Evolutionary conservation across 2,113 vertebrate genomes (phyloP), one percentile per base, ranked within the genome.

Genomic region (Ptilorrhoa leucosticta): DNA sequence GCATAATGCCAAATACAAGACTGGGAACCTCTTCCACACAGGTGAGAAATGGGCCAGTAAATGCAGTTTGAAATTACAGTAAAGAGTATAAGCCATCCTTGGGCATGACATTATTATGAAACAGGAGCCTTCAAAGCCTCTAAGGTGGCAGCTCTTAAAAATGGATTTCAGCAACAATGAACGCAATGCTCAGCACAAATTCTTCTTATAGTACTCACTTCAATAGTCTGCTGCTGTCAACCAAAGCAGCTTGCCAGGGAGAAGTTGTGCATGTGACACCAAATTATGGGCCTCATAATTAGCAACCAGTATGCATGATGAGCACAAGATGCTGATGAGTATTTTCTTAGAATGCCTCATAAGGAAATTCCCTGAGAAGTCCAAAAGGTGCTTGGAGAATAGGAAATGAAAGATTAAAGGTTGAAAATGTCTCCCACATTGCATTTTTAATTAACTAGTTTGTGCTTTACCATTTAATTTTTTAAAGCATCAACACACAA

Each of bases 391-490:
- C 48, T 94, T 72, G 7, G 57, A 94, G 89, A 94, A 84, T 12
- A 87, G 24, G 26, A 93, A 90, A 87, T 58, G 14, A 92, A 92
- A 94, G 58, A 94, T 91, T 91, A 95, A 84, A 91, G 53, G 53
- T 18, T 77, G 64, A 87, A 75, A n/a, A 6, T 16, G 45, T 54
- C 44, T 71, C 30, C 51, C 56, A 81, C 56, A 60, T 4, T 28
- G 51, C 39, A 78, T 68, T 89, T 87, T 83, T 90, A 86, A 94
- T 89, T 71, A 94, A 5, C 22, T 64, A 68, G 21, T 51, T 79
- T 83, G 51, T 37, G 22, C 65, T 91, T 91, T 71, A 66, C 83
- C 7, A 26, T 35, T 87, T 78, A 51, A 63, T 64, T 84, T 84
- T 88, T 89, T 63, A 22, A 70, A 79, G 39, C 53, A 64, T 68